Conservation (phyloP, 2,888 invertebrate genomes). For the Sycophila texana region DNA sequence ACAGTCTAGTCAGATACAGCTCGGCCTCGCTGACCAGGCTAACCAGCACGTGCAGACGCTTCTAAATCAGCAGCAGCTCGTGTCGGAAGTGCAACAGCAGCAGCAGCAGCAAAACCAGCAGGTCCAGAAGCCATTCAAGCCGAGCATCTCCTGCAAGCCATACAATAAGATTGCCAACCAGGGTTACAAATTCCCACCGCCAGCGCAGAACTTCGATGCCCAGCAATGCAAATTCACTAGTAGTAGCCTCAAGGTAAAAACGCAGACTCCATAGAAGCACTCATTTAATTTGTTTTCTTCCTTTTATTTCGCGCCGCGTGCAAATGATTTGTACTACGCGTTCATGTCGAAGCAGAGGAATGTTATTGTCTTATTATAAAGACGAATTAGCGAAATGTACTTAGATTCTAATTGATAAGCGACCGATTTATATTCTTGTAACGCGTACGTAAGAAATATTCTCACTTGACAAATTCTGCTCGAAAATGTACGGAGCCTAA, state of each 20-base stretch:
- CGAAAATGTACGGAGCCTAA: no score
- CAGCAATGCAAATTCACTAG: slow-evolving; percentile 70
- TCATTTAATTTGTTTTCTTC: background rate
- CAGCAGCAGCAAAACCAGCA: slow-evolving; percentile 22
- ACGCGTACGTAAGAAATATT: no score
- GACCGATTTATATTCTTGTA: no score
- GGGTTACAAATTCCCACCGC: slow-evolving; percentile 69
- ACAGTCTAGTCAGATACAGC: slow-evolving; percentile 61
- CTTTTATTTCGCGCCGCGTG: no score
- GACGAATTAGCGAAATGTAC: no score
- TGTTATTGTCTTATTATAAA: no score
- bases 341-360: no score
- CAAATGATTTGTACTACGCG: no score
- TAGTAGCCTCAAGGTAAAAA: slow-evolving; percentile 67
- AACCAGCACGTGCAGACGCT: slow-evolving; percentile 58
- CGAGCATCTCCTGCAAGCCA: slow-evolving; percentile 36
- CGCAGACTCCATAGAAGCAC: background rate
- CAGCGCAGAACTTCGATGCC: slow-evolving; percentile 66
- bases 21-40: slow-evolving; percentile 50
- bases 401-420: no score
- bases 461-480: no score
- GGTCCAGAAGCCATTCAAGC: slow-evolving; percentile 47
- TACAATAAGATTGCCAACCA: slow-evolving; percentile 46
- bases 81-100: slow-evolving; percentile 45
- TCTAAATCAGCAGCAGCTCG: slow-evolving; percentile 65